Evolutionary conservation across 2,888 invertebrate genomes (phyloP).

Genomic region (Nineta flava): DNA sequence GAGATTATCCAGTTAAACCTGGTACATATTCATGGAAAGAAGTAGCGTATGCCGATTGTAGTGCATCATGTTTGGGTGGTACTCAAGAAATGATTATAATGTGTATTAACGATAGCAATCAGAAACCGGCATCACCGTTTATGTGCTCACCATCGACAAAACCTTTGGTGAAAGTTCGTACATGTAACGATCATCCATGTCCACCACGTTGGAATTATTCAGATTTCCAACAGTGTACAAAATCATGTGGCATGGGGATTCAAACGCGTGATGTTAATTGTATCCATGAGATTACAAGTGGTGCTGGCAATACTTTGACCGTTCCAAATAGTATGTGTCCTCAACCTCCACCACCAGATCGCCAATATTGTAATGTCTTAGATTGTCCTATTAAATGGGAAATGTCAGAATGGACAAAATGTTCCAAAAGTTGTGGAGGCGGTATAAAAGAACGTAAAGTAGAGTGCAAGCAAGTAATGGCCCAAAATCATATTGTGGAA

Average conservation of each 20-base stretch:
- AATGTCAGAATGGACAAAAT: slow-evolving; percentile 76
- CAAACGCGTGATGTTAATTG: slow-evolving; percentile 83
- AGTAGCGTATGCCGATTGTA: slow-evolving; percentile 83
- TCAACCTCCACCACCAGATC: slow-evolving; percentile 73
- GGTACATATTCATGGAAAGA: slow-evolving; percentile 77
- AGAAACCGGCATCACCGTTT: slow-evolving; percentile 73
- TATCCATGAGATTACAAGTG: slow-evolving; percentile 71
- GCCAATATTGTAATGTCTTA: slow-evolving; percentile 81
- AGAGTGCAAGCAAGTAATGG: slow-evolving; percentile 84
- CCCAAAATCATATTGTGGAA: slow-evolving; percentile 78
- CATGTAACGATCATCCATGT: slow-evolving; percentile 91
- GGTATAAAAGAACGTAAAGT: slow-evolving; percentile 74
- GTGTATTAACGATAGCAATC: slow-evolving; percentile 74
- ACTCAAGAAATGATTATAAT: slow-evolving; percentile 75
- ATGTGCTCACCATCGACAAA: slow-evolving; percentile 75
- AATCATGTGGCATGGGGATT: slow-evolving; percentile 87
- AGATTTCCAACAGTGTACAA: slow-evolving; percentile 78
- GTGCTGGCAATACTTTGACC: slow-evolving; percentile 74
- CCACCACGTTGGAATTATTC: slow-evolving; percentile 90
- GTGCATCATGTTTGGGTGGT: slow-evolving; percentile 84
- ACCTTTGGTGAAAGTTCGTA: slow-evolving; percentile 74
- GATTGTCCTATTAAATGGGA: slow-evolving; percentile 90
- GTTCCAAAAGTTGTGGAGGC: slow-evolving; percentile 84
- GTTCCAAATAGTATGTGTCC: slow-evolving; percentile 92
- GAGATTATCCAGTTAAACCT: slow-evolving; percentile 25